Evolutionary conservation across 2,797 vertebrate genomes (phyloP).

Genomic region (Pangasius mekongensis): DNA sequence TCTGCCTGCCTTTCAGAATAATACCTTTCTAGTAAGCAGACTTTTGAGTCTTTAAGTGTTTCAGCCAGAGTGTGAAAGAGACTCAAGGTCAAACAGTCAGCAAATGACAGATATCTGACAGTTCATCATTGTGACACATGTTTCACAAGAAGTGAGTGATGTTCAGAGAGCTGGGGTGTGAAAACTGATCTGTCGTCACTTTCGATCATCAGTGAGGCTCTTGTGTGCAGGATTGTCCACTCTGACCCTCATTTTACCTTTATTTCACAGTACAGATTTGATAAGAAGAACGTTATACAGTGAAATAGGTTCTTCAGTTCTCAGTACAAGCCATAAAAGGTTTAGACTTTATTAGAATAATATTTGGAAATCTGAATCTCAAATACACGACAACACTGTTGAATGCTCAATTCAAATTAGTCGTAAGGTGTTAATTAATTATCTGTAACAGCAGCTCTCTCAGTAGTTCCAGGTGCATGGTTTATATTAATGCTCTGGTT

Average conservation of each 20-base stretch:
- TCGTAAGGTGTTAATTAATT: not conserved
- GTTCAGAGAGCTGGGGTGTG: constrained; percentile 27
- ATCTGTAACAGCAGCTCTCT: not conserved
- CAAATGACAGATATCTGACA: constrained; percentile 32
- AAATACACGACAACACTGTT: not conserved
- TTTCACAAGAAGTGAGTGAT: constrained; percentile 26
- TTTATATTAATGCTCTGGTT: not conserved
- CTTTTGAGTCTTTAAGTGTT: constrained; percentile 27
- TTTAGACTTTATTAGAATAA: not conserved
- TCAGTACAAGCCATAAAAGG: not conserved
- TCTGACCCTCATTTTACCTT: not conserved
- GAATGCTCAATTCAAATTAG: not conserved
- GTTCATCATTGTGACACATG: constrained; percentile 25
- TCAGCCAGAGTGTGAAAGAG: constrained; percentile 30
- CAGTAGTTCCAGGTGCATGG: not conserved
- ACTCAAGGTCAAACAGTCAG: constrained; percentile 50
- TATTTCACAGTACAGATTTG: not conserved
- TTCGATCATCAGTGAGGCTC: constrained; percentile 27
- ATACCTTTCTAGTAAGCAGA: not conserved
- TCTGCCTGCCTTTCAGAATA: constrained; percentile 11
- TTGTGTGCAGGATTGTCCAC: constrained; percentile 6
- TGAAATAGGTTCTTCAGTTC: not conserved
- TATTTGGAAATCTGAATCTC: not conserved
- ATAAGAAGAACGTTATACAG: not conserved
- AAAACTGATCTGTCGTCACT: constrained; percentile 50